Percentiles rank a stretch among this genome's conserved stretches.
Evolutionary conservation across 2,797 vertebrate species (phyloP).

Genomic region (Gouania willdenowi): DNA sequence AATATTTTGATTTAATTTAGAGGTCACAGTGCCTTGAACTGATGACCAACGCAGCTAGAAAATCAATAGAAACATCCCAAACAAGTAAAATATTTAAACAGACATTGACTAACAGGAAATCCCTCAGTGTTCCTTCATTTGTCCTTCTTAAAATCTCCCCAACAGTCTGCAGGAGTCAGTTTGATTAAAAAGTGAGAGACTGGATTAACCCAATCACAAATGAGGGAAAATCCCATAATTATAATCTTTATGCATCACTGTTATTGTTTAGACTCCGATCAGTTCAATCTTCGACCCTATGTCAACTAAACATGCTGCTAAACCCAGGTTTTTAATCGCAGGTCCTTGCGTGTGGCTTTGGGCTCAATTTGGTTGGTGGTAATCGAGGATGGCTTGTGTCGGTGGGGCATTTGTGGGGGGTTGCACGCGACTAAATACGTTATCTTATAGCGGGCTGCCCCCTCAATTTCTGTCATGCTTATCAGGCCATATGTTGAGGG

Average conservation of each 20-base stretch:
- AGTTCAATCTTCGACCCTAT: constrained; percentile 24
- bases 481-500: constrained; percentile 51
- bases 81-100: no score
- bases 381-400: no score
- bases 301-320: constrained; percentile 30
- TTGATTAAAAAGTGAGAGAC: constrained; percentile 40
- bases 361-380: constrained; percentile 38
- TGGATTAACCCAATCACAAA: constrained; percentile 60
- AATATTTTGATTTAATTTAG: no score
- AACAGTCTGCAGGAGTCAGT: constrained; percentile 23
- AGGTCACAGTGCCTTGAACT: no score
- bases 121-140: background rate
- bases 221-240: constrained; percentile 47
- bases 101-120: no score
- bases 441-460: constrained; percentile 50
- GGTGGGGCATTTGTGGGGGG: no score
- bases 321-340: constrained; percentile 54
- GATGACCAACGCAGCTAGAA: no score
- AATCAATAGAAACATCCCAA: no score
- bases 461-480: constrained; percentile 55
- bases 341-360: constrained; percentile 22
- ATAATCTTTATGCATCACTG: constrained; percentile 36
- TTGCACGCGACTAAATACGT: constrained; percentile 30
- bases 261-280: constrained; percentile 29
- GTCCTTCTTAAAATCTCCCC: background rate